Base-by-base conservation (phyloP, 1,140 invertebrate species). In the Drosophila novamexicana region DNA sequence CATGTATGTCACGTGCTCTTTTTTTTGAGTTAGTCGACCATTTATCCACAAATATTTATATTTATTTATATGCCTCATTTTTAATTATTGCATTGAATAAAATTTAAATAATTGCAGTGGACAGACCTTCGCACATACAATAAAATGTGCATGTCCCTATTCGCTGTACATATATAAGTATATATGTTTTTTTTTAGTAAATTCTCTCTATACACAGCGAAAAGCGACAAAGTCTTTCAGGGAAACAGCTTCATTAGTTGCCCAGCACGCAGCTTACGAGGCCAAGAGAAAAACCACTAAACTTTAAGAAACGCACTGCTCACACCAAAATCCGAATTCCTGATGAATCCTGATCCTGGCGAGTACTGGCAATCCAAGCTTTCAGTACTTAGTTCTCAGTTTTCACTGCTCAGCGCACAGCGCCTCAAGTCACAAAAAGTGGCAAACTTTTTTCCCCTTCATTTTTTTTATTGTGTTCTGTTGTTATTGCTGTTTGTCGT, bases 231-330 rank as follows among this genome's bases (percentile, higher is more conserved):
- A 75, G 74, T 53, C 54, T 61, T 49, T 18, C 39, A 37, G 53
- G 42, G 47, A 66, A 86, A 72, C 66, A 81, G 83, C 82, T 86
- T 86, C 82, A 86, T 86, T 86, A 86, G 83, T 77, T 76, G 71
- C 68, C 52, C 83, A 69, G 79, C 82, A 85, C 82, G 83, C 81
- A 77, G 67, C 67, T 22, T 56, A 50, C 69, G 47, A 45, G 63
- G 59, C 53, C 58, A 56, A 10, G 56, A 57, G 14, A 82, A 67
- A 62, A 83, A 74, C 79, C 67, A 63, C 77, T 64, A 83, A 88
- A 89, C 83, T 86, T 83, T 74, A 77, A 74, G 79, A 68, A 79
- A 86, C 83, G 83, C 83, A 79, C 76, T 75, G 71, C 70, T 75
- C 78, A 44, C 40, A 45, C 49, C 59, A 61, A 22, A 22, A 32